Percentiles rank a stretch among this genome's conserved stretches.
These are phyloP conservation scores for Hyperopisus bebe DNA, from an alignment of 2,113 vertebrate species.

Conservation along the genomic window DNA sequence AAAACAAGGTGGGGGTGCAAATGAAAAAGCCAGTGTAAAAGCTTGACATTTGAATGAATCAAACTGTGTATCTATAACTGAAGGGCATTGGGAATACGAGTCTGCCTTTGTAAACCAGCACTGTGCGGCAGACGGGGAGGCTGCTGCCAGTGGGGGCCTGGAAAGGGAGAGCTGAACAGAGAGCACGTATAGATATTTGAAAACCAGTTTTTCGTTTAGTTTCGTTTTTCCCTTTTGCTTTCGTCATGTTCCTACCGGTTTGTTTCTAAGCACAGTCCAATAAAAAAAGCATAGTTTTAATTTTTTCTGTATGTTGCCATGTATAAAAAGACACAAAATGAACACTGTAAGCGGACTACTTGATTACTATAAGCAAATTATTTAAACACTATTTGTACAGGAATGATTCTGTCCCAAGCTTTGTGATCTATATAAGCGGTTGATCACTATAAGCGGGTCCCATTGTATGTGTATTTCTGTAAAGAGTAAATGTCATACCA, in stretches of 20 bases:
- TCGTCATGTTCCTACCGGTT: conserved; percentile 25
- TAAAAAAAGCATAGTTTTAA: no score
- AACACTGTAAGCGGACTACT: no score
- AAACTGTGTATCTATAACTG: conserved; percentile 17
- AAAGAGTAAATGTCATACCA: neutral
- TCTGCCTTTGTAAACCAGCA: conserved; percentile 10
- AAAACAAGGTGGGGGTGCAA: neutral
- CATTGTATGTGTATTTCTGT: neutral
- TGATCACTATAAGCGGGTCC: no score
- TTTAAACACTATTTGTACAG: no score
- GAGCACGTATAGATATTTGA: conserved; percentile 26
- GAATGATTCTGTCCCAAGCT: no score
- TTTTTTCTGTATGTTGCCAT: neutral
- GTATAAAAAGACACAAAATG: conserved; percentile 20
- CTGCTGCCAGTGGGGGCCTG: neutral
- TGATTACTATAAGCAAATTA: no score
- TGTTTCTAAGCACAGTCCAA: neutral
- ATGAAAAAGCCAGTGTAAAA: neutral
- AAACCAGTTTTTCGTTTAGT: conserved; percentile 26
- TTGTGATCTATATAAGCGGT: no score
- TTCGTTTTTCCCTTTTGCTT: conserved; percentile 38
- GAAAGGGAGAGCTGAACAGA: conserved; percentile 13
- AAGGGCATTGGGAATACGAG: conserved; percentile 4
- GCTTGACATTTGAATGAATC: conserved; percentile 15
- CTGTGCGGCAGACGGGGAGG: neutral